A percentile compares a stretch with the other conserved stretches of the same genome.
Conservation (phyloP, 2,888 invertebrate genomes). For the Azorinus chamasolen region DNA sequence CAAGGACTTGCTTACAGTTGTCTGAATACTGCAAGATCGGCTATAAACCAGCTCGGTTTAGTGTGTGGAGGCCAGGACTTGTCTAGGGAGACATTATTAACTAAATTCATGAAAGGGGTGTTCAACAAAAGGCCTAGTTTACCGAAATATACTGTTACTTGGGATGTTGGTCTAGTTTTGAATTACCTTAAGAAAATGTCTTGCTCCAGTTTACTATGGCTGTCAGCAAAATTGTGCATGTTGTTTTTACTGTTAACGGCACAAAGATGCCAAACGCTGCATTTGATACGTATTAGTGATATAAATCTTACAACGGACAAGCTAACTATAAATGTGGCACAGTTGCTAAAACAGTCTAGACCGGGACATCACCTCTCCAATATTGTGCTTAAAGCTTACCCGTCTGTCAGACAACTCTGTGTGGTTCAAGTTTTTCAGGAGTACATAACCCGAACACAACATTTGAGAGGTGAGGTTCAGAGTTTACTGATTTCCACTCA, state of each 20-base stretch:
- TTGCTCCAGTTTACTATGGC: not conserved
- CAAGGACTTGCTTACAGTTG: slow-evolving; percentile 8
- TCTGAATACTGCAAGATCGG: not conserved
- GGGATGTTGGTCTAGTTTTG: slow-evolving; percentile 4
- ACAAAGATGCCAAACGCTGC: too few species aligned
- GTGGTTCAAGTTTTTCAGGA: slow-evolving; percentile 5
- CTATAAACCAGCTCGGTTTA: slow-evolving; percentile 8
- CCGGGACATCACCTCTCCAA: not conserved
- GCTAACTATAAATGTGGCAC: not conserved
- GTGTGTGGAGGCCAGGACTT: slow-evolving; percentile 3
- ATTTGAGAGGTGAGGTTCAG: not conserved
- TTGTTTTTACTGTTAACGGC: not conserved
- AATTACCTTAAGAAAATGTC: not conserved
- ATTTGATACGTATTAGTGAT: not conserved
- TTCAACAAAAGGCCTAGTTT: not conserved
- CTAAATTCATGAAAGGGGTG: slow-evolving; percentile 6
- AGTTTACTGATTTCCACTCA: not conserved
- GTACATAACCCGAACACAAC: not conserved
- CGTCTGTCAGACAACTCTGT: not conserved
- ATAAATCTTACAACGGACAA: not conserved
- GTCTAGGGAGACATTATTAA: not conserved
- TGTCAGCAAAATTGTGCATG: slow-evolving; percentile 2
- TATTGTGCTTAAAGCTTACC: not conserved
- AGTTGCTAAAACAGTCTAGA: not conserved
- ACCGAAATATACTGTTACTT: slow-evolving; percentile 4